Conservation (phyloP, 1,140 invertebrate species). For the Bombus polaris region DNA sequence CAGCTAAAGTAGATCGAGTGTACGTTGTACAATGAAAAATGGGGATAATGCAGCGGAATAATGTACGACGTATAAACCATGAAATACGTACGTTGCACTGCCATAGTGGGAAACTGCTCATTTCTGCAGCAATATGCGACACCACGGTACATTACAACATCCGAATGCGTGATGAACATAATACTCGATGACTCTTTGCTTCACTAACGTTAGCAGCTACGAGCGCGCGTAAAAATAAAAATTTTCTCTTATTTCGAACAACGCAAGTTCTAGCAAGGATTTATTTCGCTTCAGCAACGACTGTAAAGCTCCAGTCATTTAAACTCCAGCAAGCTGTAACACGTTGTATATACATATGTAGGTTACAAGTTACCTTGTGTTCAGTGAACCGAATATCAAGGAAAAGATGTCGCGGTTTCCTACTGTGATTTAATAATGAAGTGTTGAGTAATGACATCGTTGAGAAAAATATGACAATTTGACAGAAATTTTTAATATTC, state of each 20-base stretch:
- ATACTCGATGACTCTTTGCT: background rate
- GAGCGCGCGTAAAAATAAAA: background rate
- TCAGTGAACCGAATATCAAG: background rate
- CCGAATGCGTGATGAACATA: background rate
- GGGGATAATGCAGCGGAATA: slow-evolving; percentile 14
- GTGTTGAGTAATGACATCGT: too few species aligned
- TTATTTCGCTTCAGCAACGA: background rate
- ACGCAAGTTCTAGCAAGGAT: too few species aligned
- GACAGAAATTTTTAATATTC: too few species aligned
- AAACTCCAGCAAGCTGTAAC: background rate
- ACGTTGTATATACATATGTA: background rate
- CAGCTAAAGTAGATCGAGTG: slow-evolving; percentile 1
- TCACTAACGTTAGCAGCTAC: background rate
- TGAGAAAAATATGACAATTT: too few species aligned
- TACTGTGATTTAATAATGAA: too few species aligned
- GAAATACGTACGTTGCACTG: background rate
- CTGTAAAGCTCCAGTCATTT: background rate
- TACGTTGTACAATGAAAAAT: slow-evolving; percentile 9
- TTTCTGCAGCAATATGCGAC: background rate
- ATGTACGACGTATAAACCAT: slow-evolving; percentile 1
- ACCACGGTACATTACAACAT: background rate
- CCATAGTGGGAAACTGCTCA: background rate
- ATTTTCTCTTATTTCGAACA: background rate
- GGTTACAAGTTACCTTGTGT: background rate
- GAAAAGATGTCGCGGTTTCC: too few species aligned